Percentiles rank a stretch among this genome's conserved stretches.
Conservation (phyloP, 1,140 invertebrate species). For the Brachionus sp. region DNA sequence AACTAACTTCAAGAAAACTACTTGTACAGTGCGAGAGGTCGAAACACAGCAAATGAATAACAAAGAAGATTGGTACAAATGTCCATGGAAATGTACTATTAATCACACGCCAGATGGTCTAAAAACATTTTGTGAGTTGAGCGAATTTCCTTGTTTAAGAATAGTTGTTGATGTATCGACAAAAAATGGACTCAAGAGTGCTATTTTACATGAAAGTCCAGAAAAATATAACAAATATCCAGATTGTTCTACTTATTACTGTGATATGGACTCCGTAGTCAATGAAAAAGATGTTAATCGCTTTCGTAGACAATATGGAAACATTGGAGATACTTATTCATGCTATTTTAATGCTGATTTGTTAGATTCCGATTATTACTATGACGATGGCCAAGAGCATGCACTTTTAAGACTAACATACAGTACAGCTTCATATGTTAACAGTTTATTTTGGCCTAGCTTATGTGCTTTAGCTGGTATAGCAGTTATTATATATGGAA, state of each 20-base stretch:
- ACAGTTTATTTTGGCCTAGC: conserved; percentile 22
- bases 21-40: conserved; percentile 32
- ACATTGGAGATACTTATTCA: not conserved
- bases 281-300: conserved; percentile 39
- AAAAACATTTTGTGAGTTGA: conserved; percentile 36
- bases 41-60: conserved; percentile 32
- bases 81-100: conserved; percentile 43
- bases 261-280: conserved; percentile 31
- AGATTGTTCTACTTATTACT: conserved; percentile 43
- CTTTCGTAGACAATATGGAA: conserved; percentile 19
- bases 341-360: conserved; percentile 33
- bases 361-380: conserved; percentile 32
- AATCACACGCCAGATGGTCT: conserved; percentile 43
- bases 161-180: conserved; percentile 34
- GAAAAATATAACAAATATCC: not conserved
- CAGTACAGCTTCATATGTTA: conserved; percentile 25
- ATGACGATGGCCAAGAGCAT: conserved; percentile 44
- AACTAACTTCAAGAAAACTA: conserved; percentile 21
- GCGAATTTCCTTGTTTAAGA: conserved; percentile 41
- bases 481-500: not conserved
- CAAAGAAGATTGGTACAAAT: conserved; percentile 42
- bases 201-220: conserved; percentile 39
- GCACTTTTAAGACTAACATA: conserved; percentile 16
- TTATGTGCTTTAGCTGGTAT: not conserved
- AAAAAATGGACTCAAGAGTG: conserved; percentile 40